phyloP scores from a whole-genome alignment of 2,888 invertebrate genomes.

The Glaucopsyche alexis region DNA sequence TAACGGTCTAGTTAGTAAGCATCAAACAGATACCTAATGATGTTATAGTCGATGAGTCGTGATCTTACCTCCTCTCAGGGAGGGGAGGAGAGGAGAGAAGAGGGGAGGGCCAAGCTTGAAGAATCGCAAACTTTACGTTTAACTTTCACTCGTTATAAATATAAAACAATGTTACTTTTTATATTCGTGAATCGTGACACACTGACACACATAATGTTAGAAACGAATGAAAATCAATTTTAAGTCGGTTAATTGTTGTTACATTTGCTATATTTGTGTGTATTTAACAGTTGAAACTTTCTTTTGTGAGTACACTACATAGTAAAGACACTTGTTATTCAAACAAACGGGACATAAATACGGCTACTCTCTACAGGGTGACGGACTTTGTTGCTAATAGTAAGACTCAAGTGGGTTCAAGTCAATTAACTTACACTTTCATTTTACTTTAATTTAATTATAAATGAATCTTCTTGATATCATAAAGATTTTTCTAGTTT shows the following conservation, averaged over 20 bases:
- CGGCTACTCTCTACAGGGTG: too few species aligned
- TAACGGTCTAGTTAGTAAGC: too few species aligned
- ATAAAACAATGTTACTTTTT: constrained; percentile 29
- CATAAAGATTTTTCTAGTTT: too few species aligned
- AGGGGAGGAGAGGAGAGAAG: not conserved
- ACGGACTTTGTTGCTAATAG: too few species aligned
- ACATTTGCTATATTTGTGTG: not conserved
- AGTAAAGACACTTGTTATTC: not conserved
- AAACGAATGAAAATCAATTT: constrained; percentile 3
- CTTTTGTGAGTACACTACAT: not conserved
- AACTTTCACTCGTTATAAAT: constrained; percentile 27
- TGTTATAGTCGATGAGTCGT: not conserved
- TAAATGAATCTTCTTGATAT: too few species aligned
- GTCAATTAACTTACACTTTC: too few species aligned
- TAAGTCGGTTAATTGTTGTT: not conserved
- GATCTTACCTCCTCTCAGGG: not conserved
- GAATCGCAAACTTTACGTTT: not conserved
- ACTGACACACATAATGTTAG: constrained; percentile 5
- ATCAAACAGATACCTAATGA: not conserved
- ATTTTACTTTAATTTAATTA: too few species aligned
- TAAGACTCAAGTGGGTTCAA: too few species aligned
- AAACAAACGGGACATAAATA: too few species aligned
- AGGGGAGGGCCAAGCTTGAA: not conserved
- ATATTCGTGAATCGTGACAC: constrained; percentile 10
- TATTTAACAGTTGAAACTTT: constrained; percentile 17